These are phyloP conservation scores for Chaetorhynchus papuensis DNA, from an alignment of 2,113 vertebrate genomes.

Conservation along the genomic window DNA sequence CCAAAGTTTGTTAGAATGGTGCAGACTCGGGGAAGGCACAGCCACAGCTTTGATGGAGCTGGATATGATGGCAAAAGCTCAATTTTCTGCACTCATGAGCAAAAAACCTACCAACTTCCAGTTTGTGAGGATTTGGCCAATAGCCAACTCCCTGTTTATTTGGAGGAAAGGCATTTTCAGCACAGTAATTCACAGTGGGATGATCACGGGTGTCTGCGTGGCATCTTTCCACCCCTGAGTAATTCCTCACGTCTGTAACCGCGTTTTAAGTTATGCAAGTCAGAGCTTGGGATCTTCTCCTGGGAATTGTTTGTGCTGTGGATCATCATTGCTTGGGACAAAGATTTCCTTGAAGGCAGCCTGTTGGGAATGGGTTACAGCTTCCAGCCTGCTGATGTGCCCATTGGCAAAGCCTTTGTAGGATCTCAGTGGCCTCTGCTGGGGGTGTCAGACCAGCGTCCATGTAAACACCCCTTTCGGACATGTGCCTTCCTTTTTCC, in stretches of 20 bases:
- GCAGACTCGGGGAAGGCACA: neutral
- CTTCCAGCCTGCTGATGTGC: neutral
- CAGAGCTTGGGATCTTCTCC: neutral
- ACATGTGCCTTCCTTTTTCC: neutral
- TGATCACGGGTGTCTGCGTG: neutral
- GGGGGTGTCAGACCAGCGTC: neutral
- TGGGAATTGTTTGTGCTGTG: neutral
- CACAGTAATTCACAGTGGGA: neutral
- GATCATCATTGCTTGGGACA: neutral
- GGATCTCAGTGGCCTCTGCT: neutral
- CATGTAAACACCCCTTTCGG: neutral
- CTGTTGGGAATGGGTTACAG: neutral
- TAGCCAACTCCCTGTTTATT: neutral
- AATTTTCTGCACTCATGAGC: neutral
- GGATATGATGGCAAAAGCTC: neutral
- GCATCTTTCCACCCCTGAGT: neutral
- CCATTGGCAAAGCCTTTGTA: fast-evolving
- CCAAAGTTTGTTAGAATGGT: neutral
- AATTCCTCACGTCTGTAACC: neutral
- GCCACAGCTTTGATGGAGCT: neutral
- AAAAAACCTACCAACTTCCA: neutral
- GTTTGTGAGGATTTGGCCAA: neutral
- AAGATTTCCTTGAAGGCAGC: neutral
- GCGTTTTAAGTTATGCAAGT: fast-evolving
- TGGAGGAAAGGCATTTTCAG: neutral